Percentiles rank a stretch among this genome's conserved stretches.
phyloP scores from a whole-genome alignment of 2,113 vertebrate species.

The Cheirogaleus medius region DNA sequence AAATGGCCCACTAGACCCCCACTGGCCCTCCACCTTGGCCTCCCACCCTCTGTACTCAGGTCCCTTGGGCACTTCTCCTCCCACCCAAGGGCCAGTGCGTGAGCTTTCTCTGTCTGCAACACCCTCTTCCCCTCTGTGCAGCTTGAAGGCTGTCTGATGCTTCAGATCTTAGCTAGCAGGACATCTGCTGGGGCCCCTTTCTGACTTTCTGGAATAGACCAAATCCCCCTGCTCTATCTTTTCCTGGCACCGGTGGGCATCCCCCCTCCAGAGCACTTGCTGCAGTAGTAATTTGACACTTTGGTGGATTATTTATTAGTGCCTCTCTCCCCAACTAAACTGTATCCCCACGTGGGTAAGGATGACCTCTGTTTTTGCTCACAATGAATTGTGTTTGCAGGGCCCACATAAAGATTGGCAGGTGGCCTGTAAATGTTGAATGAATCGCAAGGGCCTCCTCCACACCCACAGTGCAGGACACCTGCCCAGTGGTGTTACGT shows the following conservation, averaged over 20 bases:
- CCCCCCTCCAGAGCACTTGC: background rate
- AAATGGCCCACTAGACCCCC: background rate
- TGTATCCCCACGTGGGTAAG: background rate
- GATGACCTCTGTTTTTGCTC: background rate
- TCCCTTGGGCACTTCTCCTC: background rate
- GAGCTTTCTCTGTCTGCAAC: background rate
- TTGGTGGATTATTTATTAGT: background rate
- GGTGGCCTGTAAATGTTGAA: background rate
- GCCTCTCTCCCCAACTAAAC: background rate
- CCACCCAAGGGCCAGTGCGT: accelerated
- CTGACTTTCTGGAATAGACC: background rate
- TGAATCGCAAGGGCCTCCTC: background rate
- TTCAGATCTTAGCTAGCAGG: background rate
- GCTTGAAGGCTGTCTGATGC: background rate
- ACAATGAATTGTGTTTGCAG: background rate
- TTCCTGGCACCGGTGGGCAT: background rate
- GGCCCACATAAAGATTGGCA: background rate
- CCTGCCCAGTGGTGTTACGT: no score
- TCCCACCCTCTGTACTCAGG: background rate
- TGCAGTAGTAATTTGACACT: background rate
- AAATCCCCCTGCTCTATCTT: accelerated
- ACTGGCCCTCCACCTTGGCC: background rate
- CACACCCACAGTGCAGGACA: background rate
- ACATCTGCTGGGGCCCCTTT: background rate
- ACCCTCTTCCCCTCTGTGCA: background rate